phyloP scores from a whole-genome alignment of 1,140 invertebrate genomes.

The Diachasmimorpha longicaudata region DNA sequence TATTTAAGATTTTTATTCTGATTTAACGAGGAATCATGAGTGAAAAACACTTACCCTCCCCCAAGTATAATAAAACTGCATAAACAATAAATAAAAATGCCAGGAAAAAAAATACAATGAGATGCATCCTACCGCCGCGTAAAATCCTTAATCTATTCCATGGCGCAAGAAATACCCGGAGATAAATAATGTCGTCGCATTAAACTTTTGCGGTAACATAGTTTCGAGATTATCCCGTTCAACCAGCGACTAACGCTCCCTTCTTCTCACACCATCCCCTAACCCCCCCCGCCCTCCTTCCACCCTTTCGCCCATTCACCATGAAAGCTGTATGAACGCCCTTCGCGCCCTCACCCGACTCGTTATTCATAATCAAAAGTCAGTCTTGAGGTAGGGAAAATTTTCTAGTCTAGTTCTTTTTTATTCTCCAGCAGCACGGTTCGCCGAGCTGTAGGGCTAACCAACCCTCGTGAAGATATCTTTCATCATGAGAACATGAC shows the following conservation, averaged over 20 bases:
- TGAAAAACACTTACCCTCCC: not conserved
- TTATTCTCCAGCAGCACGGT: not conserved
- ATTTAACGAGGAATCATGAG: not conserved
- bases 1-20: too few relatives aligned
- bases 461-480: not conserved
- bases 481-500: not conserved
- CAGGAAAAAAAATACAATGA: not conserved
- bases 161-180: conserved; percentile 11
- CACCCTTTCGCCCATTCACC: not conserved
- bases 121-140: not conserved
- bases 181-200: conserved; percentile 21
- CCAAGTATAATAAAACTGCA: not conserved
- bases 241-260: not conserved
- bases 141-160: conserved; percentile 14
- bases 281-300: not conserved
- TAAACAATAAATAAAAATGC: conserved; percentile 1
- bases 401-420: not conserved
- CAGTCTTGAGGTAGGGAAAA: conserved; percentile 17
- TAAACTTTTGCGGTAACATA: conserved; percentile 26
- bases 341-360: conserved; percentile 17
- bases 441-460: not conserved
- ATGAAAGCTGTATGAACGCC: not conserved
- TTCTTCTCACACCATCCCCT: not conserved
- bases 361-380: conserved; percentile 36
- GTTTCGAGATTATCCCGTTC: conserved; percentile 30